Evolutionary conservation across 2,888 invertebrate genomes (phyloP), one percentile per base, ranked within the genome.

Genomic region (Nephrocerus scutellatus): DNA sequence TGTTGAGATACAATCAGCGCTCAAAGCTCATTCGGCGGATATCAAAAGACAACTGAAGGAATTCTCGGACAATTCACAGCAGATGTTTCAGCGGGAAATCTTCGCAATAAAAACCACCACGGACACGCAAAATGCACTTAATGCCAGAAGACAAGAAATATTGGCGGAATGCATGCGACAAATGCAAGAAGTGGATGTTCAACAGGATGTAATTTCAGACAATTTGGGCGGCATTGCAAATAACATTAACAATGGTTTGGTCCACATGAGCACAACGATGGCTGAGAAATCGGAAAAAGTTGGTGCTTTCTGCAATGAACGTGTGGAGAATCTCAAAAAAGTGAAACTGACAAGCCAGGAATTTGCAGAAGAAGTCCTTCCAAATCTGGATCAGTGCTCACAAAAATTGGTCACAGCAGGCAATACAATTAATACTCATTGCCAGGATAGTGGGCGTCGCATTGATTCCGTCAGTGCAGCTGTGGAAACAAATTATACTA

Each of bases 181-280:
- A 6, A 49, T 73, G 39, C 66, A 72, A 31, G 59, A 68, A 36
- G 49, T 70, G 4, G 57, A 72, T n/a, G 52, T 65, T 4, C 52
- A 53, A 8, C 53, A 60, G 2, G 60, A 63, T 22, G 56, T 58
- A 1, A 60, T 58, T 2, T 46, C 48, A 0, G 57, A 66, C 9
- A 53, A 51, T 14, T 50, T 55, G 23, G 55, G 44, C 5, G 40
- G 31, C n/a, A 47, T 55, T 3, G 39, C 52, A 1, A 58, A 48
- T 18, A 63, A 66, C 23, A 43, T 64, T 8, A 49, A 55, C 25
- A 42, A 38, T 5, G 49, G 21, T 12, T 51, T 54, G 22, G 16
- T 24, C 4, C 23, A 41, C 9, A 13, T 44, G 9, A 19, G 24
- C 14, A 29, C 12, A 5, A 30, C 31, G 3, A 16, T 41, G 12